Evolutionary conservation across 2,888 invertebrate species (phyloP), one percentile per base, ranked within the genome.

Genomic region (Polydrusus cervinus): DNA sequence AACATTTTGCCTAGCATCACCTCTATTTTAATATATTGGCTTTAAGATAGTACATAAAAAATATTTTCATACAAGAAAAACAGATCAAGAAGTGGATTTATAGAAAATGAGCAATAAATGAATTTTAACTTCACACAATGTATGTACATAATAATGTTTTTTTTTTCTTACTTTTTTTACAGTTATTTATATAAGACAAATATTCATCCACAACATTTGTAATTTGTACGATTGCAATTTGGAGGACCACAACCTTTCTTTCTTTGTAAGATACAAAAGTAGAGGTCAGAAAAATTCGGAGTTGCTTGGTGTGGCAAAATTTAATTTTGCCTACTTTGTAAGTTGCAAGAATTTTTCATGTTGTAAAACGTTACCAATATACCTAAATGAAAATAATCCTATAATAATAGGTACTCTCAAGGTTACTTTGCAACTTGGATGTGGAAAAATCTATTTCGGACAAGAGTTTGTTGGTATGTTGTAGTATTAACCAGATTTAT

Each of bases 371-470:
- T 78, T 89, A 49, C 81, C 84, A 10, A 82, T 90, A 51, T 78
- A 85, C 64, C 79, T 84, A 62, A 86, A 87, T 77, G 87, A 87
- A 79, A 86, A 86, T 47, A 85, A 86, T 6, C 88, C 88, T 77
- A 85, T 89, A 71, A 74, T 80, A 14, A 79, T 86, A 57, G 89
- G 89, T 0, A 86, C 84, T 61, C 80, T 90, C 25, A 89, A 87
- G 82, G 84, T 89, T 7, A 85, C 86, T 3, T 79, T 87, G 38
- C 88, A 89, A 80, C 84, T 90, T 67, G 89, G 89, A 7, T 88
- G 87, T 79, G 88, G 88, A 78, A 84, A 84, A 79, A 81, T 87
- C 61, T 88, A 89, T 81, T 90, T 89, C 83, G 89, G 89, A 47
- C 87, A 86, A 81, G 87, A 89, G 78, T 88, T 88, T 81, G 81